These are phyloP conservation scores for Sarcoramphus papa DNA, from an alignment of 2,797 vertebrate genomes.

Conservation along the genomic window DNA sequence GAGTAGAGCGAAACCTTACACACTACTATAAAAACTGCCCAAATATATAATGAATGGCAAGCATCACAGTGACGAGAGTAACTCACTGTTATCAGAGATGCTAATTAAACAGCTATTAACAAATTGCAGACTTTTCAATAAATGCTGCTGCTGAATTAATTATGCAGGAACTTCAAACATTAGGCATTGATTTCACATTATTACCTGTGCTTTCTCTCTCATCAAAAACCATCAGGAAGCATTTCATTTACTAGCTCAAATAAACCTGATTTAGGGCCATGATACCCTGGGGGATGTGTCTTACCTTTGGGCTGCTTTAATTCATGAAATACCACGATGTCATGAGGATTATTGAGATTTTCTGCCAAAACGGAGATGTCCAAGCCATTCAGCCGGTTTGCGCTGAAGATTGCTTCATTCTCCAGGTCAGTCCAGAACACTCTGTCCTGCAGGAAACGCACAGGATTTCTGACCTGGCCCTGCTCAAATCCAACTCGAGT, in stretches of 20 bases:
- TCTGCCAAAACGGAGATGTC: slow-evolving; percentile 87
- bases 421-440: slow-evolving; percentile 96
- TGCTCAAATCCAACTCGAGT: background rate
- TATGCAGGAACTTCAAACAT: slow-evolving; percentile 21
- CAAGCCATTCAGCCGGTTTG: slow-evolving; percentile 87
- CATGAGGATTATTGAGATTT: slow-evolving; percentile 94
- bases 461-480: background rate
- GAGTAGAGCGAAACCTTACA: background rate
- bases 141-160: slow-evolving; percentile 23
- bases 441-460: slow-evolving; percentile 80
- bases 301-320: slow-evolving; percentile 93
- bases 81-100: slow-evolving; percentile 17
- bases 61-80: background rate
- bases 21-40: background rate
- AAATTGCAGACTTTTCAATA: slow-evolving; percentile 21
- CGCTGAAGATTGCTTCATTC: slow-evolving; percentile 93
- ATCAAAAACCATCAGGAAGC: background rate
- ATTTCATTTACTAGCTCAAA: background rate
- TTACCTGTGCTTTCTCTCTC: slow-evolving; percentile 1
- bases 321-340: slow-evolving; percentile 94
- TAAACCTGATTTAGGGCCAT: background rate
- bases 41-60: background rate
- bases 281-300: background rate
- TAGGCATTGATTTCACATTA: slow-evolving; percentile 36
- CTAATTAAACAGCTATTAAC: slow-evolving; percentile 39